Base-by-base conservation (phyloP, 2,888 invertebrate species). In the Scelioninae gen. 1 region DNA sequence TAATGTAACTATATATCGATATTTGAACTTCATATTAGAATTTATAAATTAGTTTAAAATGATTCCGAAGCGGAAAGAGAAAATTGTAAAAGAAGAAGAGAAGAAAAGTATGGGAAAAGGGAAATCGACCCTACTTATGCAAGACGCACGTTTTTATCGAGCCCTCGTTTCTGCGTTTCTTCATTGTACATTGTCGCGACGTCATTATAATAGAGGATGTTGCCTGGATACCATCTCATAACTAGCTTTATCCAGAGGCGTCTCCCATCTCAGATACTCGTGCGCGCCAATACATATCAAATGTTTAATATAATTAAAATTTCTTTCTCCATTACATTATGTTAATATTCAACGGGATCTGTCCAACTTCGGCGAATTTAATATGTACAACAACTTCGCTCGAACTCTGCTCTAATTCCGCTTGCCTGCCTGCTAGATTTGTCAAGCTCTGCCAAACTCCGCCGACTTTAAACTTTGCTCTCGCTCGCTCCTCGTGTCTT, bases 201-300 rank as follows among this genome's bases (percentile, higher is more conserved):
- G 69, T 80, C 69, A 80, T 75, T 74, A 68, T 75, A 80, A 80
- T 68, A 80, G 80, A 68, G 63, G 80, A 80, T 69, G 80, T 80
- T 80, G 80, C 75, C 80, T 74, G 80, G 80, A 80, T 74, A 80
- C 80, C 80, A 47, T 74, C 80, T 69, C 80, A 56, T 74, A 80
- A 80, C 80, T 80, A 60, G 74, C 74, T 65, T 15, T 38, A 72
- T 58, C 78, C 60, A 56, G 72, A 74, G 66, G 51, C 74, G 15
- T 43, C 43, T 16, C 66, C 55, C 56, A 40, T 31, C 32, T 15
- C 56, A 58, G 65, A 58, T 34, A 38, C 51, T 65, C 63, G 34
- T 4, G 74, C 68, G 62, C 81, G 69, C 69, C 81, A 69, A 75
- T 75, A 69, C 49, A 38, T 75, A 63, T 62, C 63, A 43, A 81